phyloP scores from a whole-genome alignment of 2,113 vertebrate genomes.

The Psilopsiagon aymara region DNA sequence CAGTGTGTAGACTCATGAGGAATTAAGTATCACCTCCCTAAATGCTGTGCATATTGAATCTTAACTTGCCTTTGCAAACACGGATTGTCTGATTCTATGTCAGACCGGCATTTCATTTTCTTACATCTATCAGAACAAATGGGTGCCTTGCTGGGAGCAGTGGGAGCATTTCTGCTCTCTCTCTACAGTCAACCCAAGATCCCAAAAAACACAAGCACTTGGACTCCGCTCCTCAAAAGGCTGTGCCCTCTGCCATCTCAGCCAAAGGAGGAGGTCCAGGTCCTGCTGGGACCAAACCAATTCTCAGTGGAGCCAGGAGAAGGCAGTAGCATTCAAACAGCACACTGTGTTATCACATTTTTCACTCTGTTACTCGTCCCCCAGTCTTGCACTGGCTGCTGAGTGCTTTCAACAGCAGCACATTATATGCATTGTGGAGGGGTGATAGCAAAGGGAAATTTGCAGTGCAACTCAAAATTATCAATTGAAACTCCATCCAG shows the following conservation, averaged over 20 bases:
- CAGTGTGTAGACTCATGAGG: not conserved
- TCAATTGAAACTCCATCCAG: not conserved
- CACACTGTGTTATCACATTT: not conserved
- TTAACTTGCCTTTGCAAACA: not conserved
- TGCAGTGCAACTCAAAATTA: not conserved
- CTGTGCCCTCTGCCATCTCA: not conserved
- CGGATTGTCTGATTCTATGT: not conserved
- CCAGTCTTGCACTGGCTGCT: not conserved
- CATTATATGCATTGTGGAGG: no score
- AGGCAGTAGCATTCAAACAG: not conserved
- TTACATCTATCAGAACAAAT: not conserved
- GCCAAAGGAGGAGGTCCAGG: not conserved
- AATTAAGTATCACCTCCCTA: not conserved
- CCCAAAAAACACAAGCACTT: not conserved
- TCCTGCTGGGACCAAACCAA: not conserved
- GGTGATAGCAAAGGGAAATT: not conserved
- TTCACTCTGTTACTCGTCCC: not conserved
- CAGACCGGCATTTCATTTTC: not conserved
- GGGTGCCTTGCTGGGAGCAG: not conserved
- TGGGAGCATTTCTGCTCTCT: not conserved
- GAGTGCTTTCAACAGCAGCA: not conserved
- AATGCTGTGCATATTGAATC: not conserved
- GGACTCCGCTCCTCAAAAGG: rapidly evolving
- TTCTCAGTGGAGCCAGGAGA: not conserved
- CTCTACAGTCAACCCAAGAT: not conserved